Evolutionary conservation across 2,888 invertebrate genomes (phyloP), one percentile per base, ranked within the genome.

Genomic region (Ptilodon capucinus): DNA sequence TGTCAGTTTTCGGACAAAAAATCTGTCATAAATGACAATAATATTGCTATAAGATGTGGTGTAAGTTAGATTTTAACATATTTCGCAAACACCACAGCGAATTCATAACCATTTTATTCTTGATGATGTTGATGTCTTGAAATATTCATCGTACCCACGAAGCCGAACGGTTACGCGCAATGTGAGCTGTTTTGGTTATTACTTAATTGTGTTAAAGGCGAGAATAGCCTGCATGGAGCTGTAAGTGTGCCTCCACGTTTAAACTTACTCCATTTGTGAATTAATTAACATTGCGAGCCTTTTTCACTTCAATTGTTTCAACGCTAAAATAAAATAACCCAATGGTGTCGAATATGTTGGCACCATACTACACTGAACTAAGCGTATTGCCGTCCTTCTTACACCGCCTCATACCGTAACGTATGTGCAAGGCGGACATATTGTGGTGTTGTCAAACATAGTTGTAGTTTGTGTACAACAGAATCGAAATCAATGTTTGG

Each of bases 221-320:
- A 7, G 42, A 54, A 54, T 59, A 23, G 57, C 52, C 46, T 58
- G 57, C 34, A 21, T 35, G 38, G 11, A 11, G 9, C 9, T 18
- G 11, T 3, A 2, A 18, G 18, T n/a, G 17, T 36, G 18, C 17
- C 18, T 36, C 18, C 2, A 34, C 9, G 19, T 19, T 19, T 4
- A 19, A 19, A 17, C 16, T 23, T 43, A 39, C 42, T 51, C 43
- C 38, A 52, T 51, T 52, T 53, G 51, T 53, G 47, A 48, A 36
- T 17, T 35, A 16, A 34, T 36, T 11, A 13, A 17, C 17, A 42
- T 44, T 48, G n/a, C n/a, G n/a, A n/a, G n/a, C n/a, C n/a, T n/a
- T n/a, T 57, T 57, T 71, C 57, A 64, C 56, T 54, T 42, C 17
- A 57, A 67, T 60, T 44, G 47, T 43, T 46, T 54, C 53, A 60